Evolutionary conservation across 2,888 invertebrate species (phyloP).

Genomic region (Chrysolina oricalcia): DNA sequence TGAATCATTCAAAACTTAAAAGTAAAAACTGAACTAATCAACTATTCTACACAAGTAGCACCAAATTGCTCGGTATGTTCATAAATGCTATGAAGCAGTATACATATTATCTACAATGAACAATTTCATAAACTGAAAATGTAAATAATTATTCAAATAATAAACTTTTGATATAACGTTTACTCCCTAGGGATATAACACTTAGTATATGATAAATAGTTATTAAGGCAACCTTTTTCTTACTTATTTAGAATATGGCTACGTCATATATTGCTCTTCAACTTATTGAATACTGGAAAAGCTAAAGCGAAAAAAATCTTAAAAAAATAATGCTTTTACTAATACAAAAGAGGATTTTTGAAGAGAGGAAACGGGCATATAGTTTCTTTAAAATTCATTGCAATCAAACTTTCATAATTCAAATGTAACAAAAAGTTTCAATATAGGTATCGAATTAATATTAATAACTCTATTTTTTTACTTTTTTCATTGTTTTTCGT

Average conservation of each 20-base stretch:
- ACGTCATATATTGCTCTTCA: slow-evolving; percentile 48
- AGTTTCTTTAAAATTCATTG: slow-evolving; percentile 12
- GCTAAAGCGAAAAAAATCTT: slow-evolving; percentile 41
- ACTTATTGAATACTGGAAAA: slow-evolving; percentile 31
- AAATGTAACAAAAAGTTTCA: slow-evolving; percentile 39
- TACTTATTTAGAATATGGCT: slow-evolving; percentile 57
- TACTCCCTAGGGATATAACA: slow-evolving; percentile 41
- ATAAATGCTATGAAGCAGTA: slow-evolving; percentile 70
- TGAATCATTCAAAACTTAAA: slow-evolving; percentile 35
- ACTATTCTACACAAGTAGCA: slow-evolving; percentile 68
- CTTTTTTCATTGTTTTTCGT: slow-evolving; percentile 48
- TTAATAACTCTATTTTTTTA: neutral
- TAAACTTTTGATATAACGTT: slow-evolving; percentile 17
- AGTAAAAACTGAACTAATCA: slow-evolving; percentile 40
- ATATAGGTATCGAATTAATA: neutral
- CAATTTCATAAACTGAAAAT: slow-evolving; percentile 48
- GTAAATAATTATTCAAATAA: slow-evolving; percentile 29
- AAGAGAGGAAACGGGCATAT: slow-evolving; percentile 32
- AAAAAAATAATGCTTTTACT: slow-evolving; percentile 45
- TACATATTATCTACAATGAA: slow-evolving; percentile 66
- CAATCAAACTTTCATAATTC: slow-evolving; percentile 30
- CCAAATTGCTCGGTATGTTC: slow-evolving; percentile 68
- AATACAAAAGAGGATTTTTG: slow-evolving; percentile 37
- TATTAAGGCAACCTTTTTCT: slow-evolving; percentile 55
- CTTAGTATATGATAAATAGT: slow-evolving; percentile 48